These are phyloP conservation scores for Trematomus bernacchii DNA, from an alignment of 2,797 vertebrate species.

Conservation along the genomic window DNA sequence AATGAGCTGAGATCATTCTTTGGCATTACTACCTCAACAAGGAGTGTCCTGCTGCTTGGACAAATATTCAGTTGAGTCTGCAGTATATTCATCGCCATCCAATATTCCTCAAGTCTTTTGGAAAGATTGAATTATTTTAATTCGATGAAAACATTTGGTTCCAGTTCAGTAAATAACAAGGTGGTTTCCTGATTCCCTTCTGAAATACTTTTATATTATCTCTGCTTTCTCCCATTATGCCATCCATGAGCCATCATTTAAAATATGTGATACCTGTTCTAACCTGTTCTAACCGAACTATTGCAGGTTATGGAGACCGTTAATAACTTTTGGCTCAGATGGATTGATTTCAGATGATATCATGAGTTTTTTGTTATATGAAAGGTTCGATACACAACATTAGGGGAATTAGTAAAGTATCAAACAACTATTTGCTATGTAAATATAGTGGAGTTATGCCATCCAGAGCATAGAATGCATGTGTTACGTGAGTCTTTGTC, in stretches of 20 bases:
- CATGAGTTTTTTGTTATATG: conserved; percentile 22
- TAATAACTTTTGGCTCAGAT: background rate
- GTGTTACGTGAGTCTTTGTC: too few relatives aligned
- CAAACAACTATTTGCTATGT: too few relatives aligned
- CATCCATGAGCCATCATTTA: background rate
- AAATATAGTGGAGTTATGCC: too few relatives aligned
- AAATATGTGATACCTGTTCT: conserved; percentile 6
- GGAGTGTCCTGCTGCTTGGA: conserved; percentile 37
- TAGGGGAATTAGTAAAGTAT: too few relatives aligned
- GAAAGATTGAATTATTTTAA: background rate
- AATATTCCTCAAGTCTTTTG: conserved; percentile 8
- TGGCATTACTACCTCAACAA: conserved; percentile 51
- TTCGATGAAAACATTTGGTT: background rate
- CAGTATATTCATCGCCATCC: conserved; percentile 20
- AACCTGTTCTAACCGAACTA: background rate
- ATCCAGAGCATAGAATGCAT: too few relatives aligned
- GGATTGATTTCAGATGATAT: conserved; percentile 28
- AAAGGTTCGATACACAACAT: too few relatives aligned
- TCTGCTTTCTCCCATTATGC: background rate
- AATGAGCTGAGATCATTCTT: conserved; percentile 66
- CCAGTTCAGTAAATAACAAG: background rate
- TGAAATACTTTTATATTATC: background rate
- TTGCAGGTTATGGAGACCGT: conserved; percentile 5
- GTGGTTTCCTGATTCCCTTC: background rate
- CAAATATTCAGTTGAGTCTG: conserved; percentile 37